Evolutionary conservation across 2,888 invertebrate species (phyloP), one percentile per base, ranked within the genome.

Genomic region (Conchocele bisecta): DNA sequence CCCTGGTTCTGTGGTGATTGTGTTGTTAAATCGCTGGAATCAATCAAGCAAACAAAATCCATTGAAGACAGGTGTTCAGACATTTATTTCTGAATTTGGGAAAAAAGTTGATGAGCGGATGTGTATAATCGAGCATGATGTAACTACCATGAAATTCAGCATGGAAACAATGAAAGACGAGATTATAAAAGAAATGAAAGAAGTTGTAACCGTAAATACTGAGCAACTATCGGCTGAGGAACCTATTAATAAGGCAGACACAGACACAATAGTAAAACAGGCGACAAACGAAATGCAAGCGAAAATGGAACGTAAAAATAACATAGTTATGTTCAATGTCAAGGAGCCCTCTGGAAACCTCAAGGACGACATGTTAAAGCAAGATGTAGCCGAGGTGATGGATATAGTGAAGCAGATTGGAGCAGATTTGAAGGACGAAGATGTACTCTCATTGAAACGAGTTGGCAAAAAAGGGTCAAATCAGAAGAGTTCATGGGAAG

Each of bases 61-160:
- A 53, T 53, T 53, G 53, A 53, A 22, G 33, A 53, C 5, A 29
- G 35, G 17, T 35, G 35, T 33, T 17, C 20, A n/a, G 24, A 53
- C n/a, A 9, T 53, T 53, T 35, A n/a, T 53, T 5, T 35, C 35
- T 20, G 53, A 53, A n/a, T 53, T 53, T 35, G 24, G 37, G 37
- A 29, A 53, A 24, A 53, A 3, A 35, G 13, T 35, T 17, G 33
- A 53, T 6, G 11, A 1, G 5, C 20, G 53, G 11, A 53, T 53
- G 33, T 9, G 6, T n/a, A 46, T 3, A 11, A 46, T 46, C 6
- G 46, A 46, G 24, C 24, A 20, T 11, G 20, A 46, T 6, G 5
- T 46, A 6, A 46, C 3, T 41, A 3, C 5, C 3, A n/a, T 46
- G 3, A 46, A 46, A 46, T 24, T 13, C 11, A 46, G 46, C 22